Evolutionary conservation across 2,113 vertebrate species (phyloP).

Genomic region (Aythya baeri): DNA sequence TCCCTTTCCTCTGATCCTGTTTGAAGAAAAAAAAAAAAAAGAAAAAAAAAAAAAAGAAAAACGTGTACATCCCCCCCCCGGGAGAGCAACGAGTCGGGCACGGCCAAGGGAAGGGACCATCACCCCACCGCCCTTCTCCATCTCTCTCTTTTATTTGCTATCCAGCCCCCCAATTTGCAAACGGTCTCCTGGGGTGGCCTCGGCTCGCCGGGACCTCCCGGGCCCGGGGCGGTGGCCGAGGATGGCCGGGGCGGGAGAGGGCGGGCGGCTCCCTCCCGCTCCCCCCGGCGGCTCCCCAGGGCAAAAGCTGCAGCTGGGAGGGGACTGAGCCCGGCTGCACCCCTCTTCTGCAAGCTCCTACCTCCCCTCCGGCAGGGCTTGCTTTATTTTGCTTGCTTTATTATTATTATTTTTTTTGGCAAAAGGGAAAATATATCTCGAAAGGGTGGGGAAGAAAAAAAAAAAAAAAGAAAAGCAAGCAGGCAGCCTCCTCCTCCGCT

Average conservation of each 20-base stretch:
- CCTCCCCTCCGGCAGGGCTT: background rate
- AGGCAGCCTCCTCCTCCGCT: constrained; percentile 4
- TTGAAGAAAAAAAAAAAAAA: background rate
- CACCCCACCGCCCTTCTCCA: background rate
- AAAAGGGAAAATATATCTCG: background rate
- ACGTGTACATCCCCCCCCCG: background rate
- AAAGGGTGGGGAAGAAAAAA: background rate
- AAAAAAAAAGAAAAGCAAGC: background rate
- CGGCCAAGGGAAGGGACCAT: background rate
- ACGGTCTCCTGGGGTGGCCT: background rate
- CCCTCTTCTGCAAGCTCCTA: background rate
- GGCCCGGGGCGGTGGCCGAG: background rate
- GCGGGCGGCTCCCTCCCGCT: background rate
- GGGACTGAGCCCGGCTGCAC: background rate
- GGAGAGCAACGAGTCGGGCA: background rate
- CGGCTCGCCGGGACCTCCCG: background rate
- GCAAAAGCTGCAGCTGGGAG: background rate
- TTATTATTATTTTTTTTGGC: background rate
- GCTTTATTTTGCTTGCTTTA: background rate
- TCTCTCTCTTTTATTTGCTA: background rate
- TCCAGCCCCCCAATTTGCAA: background rate
- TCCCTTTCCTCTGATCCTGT: background rate
- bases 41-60: too few relatives aligned
- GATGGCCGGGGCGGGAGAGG: constrained; percentile 17
- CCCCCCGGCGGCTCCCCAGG: background rate